Evolutionary conservation across 2,797 vertebrate species (phyloP), one percentile per base, ranked within the genome.

Genomic region (Ptychadena robeensis): DNA sequence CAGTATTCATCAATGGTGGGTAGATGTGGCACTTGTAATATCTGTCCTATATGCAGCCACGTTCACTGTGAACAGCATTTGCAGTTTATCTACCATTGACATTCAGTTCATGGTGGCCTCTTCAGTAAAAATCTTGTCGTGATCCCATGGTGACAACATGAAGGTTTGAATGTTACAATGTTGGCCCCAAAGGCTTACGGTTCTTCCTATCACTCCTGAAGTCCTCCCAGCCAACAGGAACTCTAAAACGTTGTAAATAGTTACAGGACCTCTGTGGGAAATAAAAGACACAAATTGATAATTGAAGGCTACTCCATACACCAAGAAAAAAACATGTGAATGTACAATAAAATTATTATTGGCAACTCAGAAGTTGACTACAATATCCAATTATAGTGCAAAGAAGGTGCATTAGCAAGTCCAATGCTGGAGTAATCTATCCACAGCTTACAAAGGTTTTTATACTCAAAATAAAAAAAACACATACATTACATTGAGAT

Each of bases 1-100:
- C 82, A 71, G 78, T 80, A 74, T 74, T 84, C 66, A n/a, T 78
- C 74, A 73, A 48, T 59, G 63, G 75, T 71, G 35, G 64, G 73
- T 75, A 80, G 48, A 75, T 72, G 78, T 80, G 71, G 71, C 78
- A 75, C 69, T 38, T 32, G 57, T 75, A 70, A 73, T 10, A 32
- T 68, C 15, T 48, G 18, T 70, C 64, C 35, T 76, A 27, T 10
- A 48, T 44, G 35, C 67, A 64, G 59, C 81, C 73, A 64, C 53
- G 31, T 30, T 8, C 2, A 31, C 9, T 64, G 53, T 63, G 66
- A 57, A 15, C 35, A 75, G 73, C 35, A 53, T 44, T 32, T 82
- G 64, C 37, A 59, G 28, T 77, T 40, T 27, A 32, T 28, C 80
- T 59, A 15, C 73, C 40, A 68, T 22, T 53, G 57, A 66, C 37